These are phyloP conservation scores for Argyresthia albistria DNA, from an alignment of 2,888 invertebrate species.

Conservation along the genomic window DNA sequence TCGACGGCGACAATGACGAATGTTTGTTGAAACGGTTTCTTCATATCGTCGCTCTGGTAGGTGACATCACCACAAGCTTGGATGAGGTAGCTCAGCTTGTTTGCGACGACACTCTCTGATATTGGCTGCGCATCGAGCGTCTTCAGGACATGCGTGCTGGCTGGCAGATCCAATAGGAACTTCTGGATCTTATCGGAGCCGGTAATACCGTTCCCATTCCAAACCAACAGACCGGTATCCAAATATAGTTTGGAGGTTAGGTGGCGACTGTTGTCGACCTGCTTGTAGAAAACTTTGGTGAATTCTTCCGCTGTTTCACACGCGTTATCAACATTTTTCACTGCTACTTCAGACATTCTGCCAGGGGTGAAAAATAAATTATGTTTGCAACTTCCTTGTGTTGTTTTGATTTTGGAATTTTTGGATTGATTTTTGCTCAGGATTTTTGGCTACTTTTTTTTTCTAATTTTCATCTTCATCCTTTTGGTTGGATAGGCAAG, in stretches of 20 bases:
- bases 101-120: conserved; percentile 80
- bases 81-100: conserved; percentile 86
- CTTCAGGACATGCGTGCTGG: conserved; percentile 82
- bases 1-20: conserved; percentile 90
- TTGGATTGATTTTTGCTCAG: too few relatives aligned
- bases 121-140: conserved; percentile 93
- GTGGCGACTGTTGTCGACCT: conserved; percentile 89
- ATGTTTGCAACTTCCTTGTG: neutral
- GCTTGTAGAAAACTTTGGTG: conserved; percentile 90
- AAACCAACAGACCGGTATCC: conserved; percentile 87
- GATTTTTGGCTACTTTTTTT: too few relatives aligned
- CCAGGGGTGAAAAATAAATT: neutral
- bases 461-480: too few relatives aligned
- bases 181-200: conserved; percentile 89
- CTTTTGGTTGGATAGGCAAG: too few relatives aligned
- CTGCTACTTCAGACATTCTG: conserved; percentile 67
- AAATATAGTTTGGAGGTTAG: conserved; percentile 86
- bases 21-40: conserved; percentile 85
- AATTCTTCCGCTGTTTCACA: conserved; percentile 91
- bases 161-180: conserved; percentile 87
- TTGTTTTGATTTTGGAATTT: too few relatives aligned
- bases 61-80: conserved; percentile 88
- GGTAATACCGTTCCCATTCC: conserved; percentile 92
- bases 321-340: conserved; percentile 82
- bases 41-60: conserved; percentile 71